Evolutionary conservation across 2,888 invertebrate species (phyloP).

Genomic region (Drosophila gaucha): DNA sequence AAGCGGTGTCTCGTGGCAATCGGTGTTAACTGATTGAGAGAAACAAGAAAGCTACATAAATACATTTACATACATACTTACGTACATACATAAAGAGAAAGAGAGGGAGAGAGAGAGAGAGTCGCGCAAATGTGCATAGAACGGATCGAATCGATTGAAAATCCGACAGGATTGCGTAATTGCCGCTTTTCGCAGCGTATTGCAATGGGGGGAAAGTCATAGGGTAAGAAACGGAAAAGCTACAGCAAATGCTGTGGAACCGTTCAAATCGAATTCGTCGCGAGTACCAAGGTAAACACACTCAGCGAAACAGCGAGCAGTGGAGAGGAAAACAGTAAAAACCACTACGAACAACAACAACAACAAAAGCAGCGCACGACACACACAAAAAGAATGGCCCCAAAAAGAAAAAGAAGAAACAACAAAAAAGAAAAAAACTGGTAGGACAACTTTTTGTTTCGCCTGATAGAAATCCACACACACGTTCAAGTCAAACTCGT

Average conservation of each 20-base stretch:
- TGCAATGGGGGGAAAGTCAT: slow-evolving; percentile 3
- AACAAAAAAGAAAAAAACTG: slow-evolving; percentile 70
- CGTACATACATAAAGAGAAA: background rate
- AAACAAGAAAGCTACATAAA: slow-evolving; percentile 20
- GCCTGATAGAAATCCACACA: slow-evolving; percentile 65
- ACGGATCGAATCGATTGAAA: slow-evolving; percentile 43
- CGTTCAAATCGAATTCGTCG: slow-evolving; percentile 58
- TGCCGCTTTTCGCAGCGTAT: slow-evolving; percentile 3
- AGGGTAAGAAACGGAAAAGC: slow-evolving; percentile 7
- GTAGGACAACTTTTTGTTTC: slow-evolving; percentile 80
- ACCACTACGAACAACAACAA: slow-evolving; percentile 26
- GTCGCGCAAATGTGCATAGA: slow-evolving; percentile 14
- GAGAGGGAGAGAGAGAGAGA: background rate
- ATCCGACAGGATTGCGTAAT: slow-evolving; percentile 35
- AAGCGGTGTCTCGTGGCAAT: slow-evolving; percentile 53
- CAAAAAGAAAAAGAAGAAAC: slow-evolving; percentile 60
- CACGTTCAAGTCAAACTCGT: slow-evolving; percentile 54
- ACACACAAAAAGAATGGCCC: slow-evolving; percentile 61
- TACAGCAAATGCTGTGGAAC: slow-evolving; percentile 24
- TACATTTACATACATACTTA: background rate
- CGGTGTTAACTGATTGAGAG: slow-evolving; percentile 36
- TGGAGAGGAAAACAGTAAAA: slow-evolving; percentile 32
- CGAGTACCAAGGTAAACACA: slow-evolving; percentile 54
- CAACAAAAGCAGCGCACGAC: slow-evolving; percentile 31
- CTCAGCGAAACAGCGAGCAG: slow-evolving; percentile 16